Percentiles rank a stretch among this genome's conserved stretches.
phyloP scores from a whole-genome alignment of 2,888 invertebrate species.

The Sinotaia quadrata region DNA sequence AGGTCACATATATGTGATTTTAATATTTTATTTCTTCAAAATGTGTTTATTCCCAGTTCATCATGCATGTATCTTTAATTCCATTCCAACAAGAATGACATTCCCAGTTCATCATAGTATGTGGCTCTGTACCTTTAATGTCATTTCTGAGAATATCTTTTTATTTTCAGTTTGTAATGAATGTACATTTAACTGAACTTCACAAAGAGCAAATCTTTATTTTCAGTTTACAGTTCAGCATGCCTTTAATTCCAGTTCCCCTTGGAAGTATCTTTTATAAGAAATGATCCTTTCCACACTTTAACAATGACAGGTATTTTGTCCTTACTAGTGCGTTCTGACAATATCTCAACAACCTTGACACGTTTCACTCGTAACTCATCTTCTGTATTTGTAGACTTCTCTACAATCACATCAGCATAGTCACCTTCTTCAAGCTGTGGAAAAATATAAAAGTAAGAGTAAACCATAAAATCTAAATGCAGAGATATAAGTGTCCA shows the following conservation, averaged over 20 bases:
- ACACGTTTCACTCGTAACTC: slow-evolving; percentile 36
- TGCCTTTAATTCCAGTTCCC: slow-evolving; percentile 2
- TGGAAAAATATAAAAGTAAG: neutral
- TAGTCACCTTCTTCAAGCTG: slow-evolving; percentile 41
- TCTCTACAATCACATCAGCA: slow-evolving; percentile 38
- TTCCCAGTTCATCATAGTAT: too few relatives aligned
- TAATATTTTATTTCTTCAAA: too few relatives aligned
- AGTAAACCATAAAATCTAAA: neutral
- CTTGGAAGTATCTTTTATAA: slow-evolving; percentile 16
- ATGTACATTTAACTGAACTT: too few relatives aligned
- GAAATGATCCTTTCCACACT: slow-evolving; percentile 39
- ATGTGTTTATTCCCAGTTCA: too few relatives aligned
- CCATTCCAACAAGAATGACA: too few relatives aligned
- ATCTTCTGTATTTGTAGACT: slow-evolving; percentile 25
- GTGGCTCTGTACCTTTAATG: too few relatives aligned
- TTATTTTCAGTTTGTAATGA: too few relatives aligned
- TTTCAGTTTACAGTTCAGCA: too few relatives aligned
- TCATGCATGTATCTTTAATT: too few relatives aligned
- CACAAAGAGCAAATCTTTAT: too few relatives aligned
- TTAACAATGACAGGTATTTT: slow-evolving; percentile 33
- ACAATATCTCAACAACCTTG: slow-evolving; percentile 33
- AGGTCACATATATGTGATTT: too few relatives aligned
- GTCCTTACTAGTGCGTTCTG: slow-evolving; percentile 36
- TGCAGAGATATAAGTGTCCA: neutral
- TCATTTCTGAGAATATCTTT: too few relatives aligned